Evolutionary conservation across 2,888 invertebrate genomes (phyloP), one percentile per base, ranked within the genome.

Genomic region (Cantharis nigra): DNA sequence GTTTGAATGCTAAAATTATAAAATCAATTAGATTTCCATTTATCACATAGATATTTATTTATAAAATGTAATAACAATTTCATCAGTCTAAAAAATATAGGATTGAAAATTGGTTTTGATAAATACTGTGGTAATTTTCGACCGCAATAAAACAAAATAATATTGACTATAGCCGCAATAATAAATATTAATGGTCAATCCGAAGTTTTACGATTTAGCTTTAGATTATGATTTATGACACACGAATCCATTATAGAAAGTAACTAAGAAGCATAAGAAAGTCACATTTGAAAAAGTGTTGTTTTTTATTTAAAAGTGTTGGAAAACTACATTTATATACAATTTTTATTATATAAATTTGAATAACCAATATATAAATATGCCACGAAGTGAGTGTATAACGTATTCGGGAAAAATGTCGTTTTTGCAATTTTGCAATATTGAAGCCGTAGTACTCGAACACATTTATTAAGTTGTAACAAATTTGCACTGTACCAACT

Each of bases 151-250:
- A 67, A n/a, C 26, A 23, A 20, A 23, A 26, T 23, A 67, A 23
- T 67, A 67, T 67, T 67, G 65, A 67, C 23, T 23, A 67, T 67
- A 67, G 65, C 65, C 26, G 65, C 65, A 23, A 67, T 67, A 67
- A 67, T 67, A 67, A 67, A 67, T 67, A 67, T 67, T 67, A 67
- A 67, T 67, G 65, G 65, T 67, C 65, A 67, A 67, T 67, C 65
- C 13, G 23, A 67, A 67, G 26, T 67, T 67, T 67, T 23, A 20
- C 23, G 26, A 20, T 20, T 67, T 23, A 23, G 26, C 23, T n/a
- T 26, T 67, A 67, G 20, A 67, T 18, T 14, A 67, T 67, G 65
- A 67, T 67, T 67, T 67, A 67, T 67, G 20, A 67, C 65, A 18
- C 26, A 67, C 65, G 18, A 23, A 67, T 67, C 65, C 26, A 67